Evolutionary conservation across 2,113 vertebrate species (phyloP).

Genomic region (Stictonetta naevosa): DNA sequence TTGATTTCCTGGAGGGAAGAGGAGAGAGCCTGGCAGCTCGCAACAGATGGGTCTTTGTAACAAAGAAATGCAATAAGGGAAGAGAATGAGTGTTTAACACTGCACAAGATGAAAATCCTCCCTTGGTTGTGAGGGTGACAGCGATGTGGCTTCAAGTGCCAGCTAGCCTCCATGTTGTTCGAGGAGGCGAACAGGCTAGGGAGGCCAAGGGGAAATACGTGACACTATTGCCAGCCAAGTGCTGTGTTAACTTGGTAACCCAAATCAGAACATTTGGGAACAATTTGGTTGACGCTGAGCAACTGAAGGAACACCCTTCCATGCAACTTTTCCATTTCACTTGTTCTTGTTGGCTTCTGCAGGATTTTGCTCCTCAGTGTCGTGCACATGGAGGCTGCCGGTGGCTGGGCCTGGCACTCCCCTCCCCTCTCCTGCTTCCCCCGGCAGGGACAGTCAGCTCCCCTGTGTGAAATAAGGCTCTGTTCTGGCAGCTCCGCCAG

Average conservation of each 20-base stretch:
- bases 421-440: neutral
- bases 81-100: neutral
- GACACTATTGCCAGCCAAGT: neutral
- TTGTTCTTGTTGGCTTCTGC: neutral
- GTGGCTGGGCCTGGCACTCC: neutral
- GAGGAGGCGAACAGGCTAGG: neutral
- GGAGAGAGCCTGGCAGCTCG: neutral
- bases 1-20: neutral
- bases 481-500: neutral
- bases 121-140: neutral
- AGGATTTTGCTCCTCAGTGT: neutral
- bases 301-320: neutral
- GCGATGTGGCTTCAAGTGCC: neutral
- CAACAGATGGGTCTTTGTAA: neutral
- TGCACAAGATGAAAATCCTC: neutral
- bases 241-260: neutral
- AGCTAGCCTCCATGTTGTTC: neutral
- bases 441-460: neutral
- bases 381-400: rapidly evolving
- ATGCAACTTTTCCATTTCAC: neutral
- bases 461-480: neutral
- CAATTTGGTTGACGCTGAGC: neutral
- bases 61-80: neutral
- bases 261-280: neutral
- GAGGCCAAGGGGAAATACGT: neutral